Conservation (phyloP, 1,140 invertebrate species). For the Leptinotarsa undecemlineata region DNA sequence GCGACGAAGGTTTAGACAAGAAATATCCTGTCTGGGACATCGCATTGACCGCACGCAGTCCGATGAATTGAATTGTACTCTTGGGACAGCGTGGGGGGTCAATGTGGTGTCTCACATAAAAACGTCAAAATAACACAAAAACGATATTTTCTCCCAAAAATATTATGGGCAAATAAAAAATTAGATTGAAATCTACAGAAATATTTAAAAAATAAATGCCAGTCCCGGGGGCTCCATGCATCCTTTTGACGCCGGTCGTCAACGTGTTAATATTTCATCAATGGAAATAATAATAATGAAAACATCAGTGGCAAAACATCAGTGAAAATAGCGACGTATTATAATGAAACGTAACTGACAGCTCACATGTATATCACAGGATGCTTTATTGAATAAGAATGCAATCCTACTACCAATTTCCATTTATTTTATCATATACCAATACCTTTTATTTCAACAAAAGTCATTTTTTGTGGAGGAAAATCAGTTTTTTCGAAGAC, state of each 20-base stretch:
- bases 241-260: not conserved
- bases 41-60: conserved; percentile 5
- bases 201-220: conserved; percentile 4
- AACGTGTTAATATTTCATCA: not conserved
- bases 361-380: too few relatives aligned
- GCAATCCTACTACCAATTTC: too few relatives aligned
- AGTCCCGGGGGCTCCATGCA: not conserved
- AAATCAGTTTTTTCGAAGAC: too few relatives aligned
- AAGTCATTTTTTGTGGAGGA: too few relatives aligned
- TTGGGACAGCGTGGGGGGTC: not conserved
- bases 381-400: too few relatives aligned
- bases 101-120: conserved; percentile 10
- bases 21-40: not conserved
- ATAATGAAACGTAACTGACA: too few relatives aligned
- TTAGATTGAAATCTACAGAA: not conserved
- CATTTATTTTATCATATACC: too few relatives aligned
- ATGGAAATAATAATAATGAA: too few relatives aligned
- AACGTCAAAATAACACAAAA: not conserved
- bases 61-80: conserved; percentile 7
- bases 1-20: not conserved
- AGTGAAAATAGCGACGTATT: too few relatives aligned
- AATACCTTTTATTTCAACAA: too few relatives aligned
- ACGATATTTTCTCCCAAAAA: not conserved
- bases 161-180: not conserved
- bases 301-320: too few relatives aligned